These are phyloP conservation scores for Planococcus citri DNA, from an alignment of 1,140 invertebrate genomes.

Conservation along the genomic window DNA sequence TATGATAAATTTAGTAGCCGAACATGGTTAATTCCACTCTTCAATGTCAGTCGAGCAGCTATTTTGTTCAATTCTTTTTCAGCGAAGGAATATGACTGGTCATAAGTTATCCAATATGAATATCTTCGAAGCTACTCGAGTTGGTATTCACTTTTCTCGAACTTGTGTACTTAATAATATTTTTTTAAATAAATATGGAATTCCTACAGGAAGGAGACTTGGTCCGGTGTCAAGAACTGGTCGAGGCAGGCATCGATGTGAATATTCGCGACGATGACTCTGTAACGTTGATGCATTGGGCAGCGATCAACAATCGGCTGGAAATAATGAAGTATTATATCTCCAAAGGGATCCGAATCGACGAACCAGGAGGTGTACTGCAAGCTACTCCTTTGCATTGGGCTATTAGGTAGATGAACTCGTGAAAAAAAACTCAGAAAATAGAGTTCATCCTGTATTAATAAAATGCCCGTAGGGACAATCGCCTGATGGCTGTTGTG, in stretches of 20 bases:
- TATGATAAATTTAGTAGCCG: no score
- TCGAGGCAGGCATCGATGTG: conserved; percentile 80
- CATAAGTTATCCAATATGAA: neutral
- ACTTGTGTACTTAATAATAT: no score
- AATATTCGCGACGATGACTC: conserved; percentile 80
- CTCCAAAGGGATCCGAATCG: conserved; percentile 74
- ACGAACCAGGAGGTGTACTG: conserved; percentile 89
- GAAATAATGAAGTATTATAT: conserved; percentile 85
- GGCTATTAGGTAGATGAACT: conserved; percentile 85
- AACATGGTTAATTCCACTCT: no score
- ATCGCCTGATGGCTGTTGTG: conserved; percentile 83
- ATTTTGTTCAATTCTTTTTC: no score
- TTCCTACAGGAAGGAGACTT: conserved; percentile 17
- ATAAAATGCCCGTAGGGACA: conserved; percentile 51
- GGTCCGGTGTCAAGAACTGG: conserved; percentile 36
- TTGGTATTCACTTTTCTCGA: neutral
- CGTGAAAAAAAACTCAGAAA: neutral
- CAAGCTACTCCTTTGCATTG: conserved; percentile 93
- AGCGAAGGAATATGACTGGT: neutral
- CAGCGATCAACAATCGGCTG: conserved; percentile 90
- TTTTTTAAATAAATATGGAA: no score
- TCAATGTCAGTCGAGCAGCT: no score
- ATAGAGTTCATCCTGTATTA: neutral
- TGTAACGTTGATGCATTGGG: conserved; percentile 97
- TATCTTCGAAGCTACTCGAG: conserved; percentile 3